Conservation (phyloP, 2,797 vertebrate genomes). For the Heterohyrax brucei region DNA sequence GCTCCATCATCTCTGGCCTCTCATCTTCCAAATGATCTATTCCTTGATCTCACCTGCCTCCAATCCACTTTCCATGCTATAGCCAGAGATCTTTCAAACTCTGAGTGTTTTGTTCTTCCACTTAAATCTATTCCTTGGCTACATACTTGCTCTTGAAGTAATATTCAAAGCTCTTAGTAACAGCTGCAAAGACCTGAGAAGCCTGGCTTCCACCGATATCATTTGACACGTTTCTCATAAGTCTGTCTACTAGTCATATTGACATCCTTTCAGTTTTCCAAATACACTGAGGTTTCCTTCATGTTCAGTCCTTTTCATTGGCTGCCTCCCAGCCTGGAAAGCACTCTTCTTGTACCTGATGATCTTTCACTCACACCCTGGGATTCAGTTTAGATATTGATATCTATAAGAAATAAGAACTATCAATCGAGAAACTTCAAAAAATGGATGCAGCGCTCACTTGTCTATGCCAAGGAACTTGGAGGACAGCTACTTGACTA, state of each 20-base stretch:
- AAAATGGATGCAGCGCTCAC: too few relatives aligned
- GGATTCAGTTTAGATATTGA: slow-evolving; percentile 12
- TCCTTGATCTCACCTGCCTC: not conserved
- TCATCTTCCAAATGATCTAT: not conserved
- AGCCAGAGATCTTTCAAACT: not conserved
- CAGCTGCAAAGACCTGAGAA: not conserved
- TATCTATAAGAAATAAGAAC: not conserved
- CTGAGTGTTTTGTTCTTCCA: not conserved
- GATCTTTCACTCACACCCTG: not conserved
- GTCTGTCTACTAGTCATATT: not conserved
- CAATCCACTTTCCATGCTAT: not conserved
- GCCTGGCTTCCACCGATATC: not conserved
- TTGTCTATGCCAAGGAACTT: too few relatives aligned
- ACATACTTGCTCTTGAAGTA: not conserved
- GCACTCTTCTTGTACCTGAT: not conserved
- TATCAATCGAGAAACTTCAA: too few relatives aligned
- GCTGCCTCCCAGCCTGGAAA: not conserved
- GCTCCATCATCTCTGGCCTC: not conserved
- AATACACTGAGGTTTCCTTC: not conserved
- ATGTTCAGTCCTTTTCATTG: not conserved
- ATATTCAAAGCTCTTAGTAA: not conserved
- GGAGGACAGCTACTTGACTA: too few relatives aligned
- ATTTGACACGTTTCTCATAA: not conserved
- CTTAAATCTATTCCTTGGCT: not conserved
- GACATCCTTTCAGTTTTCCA: not conserved